Conservation (phyloP, 2,888 invertebrate species). For the Digitonthophagus gazella region DNA sequence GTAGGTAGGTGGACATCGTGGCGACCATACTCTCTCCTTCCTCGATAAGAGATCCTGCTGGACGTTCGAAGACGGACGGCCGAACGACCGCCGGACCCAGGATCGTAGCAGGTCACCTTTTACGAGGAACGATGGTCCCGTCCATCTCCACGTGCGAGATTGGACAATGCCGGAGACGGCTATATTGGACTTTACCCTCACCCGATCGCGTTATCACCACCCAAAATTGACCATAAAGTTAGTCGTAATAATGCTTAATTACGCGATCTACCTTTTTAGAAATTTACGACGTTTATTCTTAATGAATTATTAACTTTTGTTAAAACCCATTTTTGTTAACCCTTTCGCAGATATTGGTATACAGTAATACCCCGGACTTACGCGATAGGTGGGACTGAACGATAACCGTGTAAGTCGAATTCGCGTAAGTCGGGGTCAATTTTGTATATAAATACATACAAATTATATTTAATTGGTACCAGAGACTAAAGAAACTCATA, state of each 20-base stretch:
- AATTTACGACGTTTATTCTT: not conserved
- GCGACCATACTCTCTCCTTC: conserved; percentile 9
- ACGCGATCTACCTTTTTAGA: not conserved
- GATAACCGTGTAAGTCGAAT: too few species aligned
- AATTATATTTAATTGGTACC: too few species aligned
- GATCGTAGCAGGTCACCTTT: not conserved
- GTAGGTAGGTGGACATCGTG: conserved; percentile 11
- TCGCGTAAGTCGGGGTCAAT: too few species aligned
- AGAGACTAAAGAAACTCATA: too few species aligned
- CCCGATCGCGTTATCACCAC: conserved; percentile 9
- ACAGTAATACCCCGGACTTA: too few species aligned
- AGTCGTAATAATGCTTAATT: conserved; percentile 8
- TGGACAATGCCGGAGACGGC: conserved; percentile 12
- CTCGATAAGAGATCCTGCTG: conserved; percentile 24
- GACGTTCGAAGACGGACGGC: conserved; percentile 29
- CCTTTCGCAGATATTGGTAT: too few species aligned
- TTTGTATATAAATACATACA: conserved; percentile 28
- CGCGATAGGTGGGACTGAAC: too few species aligned
- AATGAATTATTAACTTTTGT: not conserved
- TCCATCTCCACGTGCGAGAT: conserved; percentile 9
- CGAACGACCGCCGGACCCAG: not conserved
- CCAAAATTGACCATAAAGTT: conserved; percentile 1
- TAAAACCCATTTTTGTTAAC: too few species aligned
- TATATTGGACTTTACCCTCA: conserved; percentile 13
- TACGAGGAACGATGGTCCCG: conserved; percentile 6